A percentile compares a stretch with the other conserved stretches of the same genome.
Conservation (phyloP, 1,140 invertebrate genomes). For the Limonius californicus region DNA sequence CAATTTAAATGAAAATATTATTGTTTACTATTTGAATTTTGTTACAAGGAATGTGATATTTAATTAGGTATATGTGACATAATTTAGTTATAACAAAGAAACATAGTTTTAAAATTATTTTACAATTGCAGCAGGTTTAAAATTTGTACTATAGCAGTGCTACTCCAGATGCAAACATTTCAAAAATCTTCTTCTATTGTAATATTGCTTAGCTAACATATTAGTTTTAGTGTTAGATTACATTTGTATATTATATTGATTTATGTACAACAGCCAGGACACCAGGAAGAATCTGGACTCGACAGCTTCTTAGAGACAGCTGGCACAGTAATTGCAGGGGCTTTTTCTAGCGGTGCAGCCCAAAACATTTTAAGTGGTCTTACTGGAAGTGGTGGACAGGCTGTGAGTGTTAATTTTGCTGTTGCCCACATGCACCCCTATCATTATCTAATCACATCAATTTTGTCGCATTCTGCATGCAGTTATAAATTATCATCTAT, state of each 20-base stretch:
- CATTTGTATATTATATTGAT: neutral
- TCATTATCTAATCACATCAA: neutral
- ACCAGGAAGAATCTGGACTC: conserved; percentile 26
- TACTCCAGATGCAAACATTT: too few relatives aligned
- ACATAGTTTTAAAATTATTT: too few relatives aligned
- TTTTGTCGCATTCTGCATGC: neutral
- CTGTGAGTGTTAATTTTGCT: neutral
- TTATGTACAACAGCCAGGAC: neutral
- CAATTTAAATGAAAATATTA: too few relatives aligned
- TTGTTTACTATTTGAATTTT: too few relatives aligned
- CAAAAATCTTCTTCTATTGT: too few relatives aligned
- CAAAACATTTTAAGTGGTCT: conserved; percentile 36
- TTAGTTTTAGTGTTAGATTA: neutral
- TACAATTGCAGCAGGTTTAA: too few relatives aligned
- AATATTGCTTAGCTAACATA: too few relatives aligned
- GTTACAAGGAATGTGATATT: too few relatives aligned
- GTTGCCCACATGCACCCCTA: neutral
- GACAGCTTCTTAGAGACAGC: conserved; percentile 37
- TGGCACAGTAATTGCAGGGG: conserved; percentile 35
- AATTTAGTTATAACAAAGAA: too few relatives aligned
- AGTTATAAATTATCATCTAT: too few relatives aligned
- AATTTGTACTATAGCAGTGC: too few relatives aligned
- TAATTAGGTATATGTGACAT: too few relatives aligned
- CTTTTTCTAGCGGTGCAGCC: conserved; percentile 37
- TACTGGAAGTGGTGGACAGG: conserved; percentile 22